Base-by-base conservation (phyloP, 2,888 invertebrate species). In the Eledone cirrhosa region DNA sequence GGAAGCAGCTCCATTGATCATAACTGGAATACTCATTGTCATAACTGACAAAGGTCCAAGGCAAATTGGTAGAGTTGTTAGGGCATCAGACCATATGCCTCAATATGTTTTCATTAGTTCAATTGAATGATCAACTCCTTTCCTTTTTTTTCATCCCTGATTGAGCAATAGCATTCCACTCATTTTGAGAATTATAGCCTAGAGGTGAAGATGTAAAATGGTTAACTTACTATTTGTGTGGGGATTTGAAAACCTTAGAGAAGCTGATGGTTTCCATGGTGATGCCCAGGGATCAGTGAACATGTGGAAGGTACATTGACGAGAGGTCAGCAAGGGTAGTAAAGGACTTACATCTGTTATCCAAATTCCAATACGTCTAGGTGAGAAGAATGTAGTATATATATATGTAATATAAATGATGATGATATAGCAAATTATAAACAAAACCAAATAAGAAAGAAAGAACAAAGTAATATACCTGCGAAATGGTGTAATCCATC, bases 401-500 rank as follows among this genome's bases (percentile, higher is more conserved):
- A 0, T 41, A 41, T 11, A 41, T 41, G 41, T 41, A 41, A 41
- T 41, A 41, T 41, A 11, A 5, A 41, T 41, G 2, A 27, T n/a
- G 27, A 8, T 3, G 1, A 16, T 14, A 22, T 27, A 14, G 13
- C 47, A 19, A 47, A 31, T 19, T 29, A 78, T 8, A 65, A 67
- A 41, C 41, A 41, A 75, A 22, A 33, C 14, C 14, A 65, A 33
- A 19, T 11, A 24, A 33, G 48, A n/a, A 14, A 19, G 41, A 53
- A 24, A 69, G 3, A 4, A n/a, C 27, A 27, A 69, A 19, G n/a
- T 7, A 27, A 67, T 41, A 16, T 77, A 87, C 87, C 87, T 82
- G 79, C 87, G 81, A 77, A 86, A 87, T 63, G 87, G 83, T 48
- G 82, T 84, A 53, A 87, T 87, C 87, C 87, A 87, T 59, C 87